phyloP scores from a whole-genome alignment of 2,797 vertebrate genomes.

The Chelidonichthys spinosus region DNA sequence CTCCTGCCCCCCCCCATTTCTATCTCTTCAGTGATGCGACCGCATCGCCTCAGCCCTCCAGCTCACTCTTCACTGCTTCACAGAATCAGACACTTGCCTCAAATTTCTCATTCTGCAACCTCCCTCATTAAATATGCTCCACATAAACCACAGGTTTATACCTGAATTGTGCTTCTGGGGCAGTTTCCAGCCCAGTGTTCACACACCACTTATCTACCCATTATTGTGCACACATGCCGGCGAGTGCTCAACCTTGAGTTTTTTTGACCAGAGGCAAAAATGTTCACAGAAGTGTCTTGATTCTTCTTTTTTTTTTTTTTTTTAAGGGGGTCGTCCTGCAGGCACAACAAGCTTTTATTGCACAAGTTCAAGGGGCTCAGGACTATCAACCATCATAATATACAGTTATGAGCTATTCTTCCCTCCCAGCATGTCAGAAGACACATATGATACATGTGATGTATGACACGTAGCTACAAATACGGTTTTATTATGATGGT shows the following conservation, averaged over 20 bases:
- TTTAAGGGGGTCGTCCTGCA: slow-evolving; percentile 13
- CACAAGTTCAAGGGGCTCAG: slow-evolving; percentile 7
- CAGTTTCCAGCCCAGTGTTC: slow-evolving; percentile 40
- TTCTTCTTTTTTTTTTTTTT: slow-evolving; percentile 42
- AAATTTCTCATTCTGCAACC: slow-evolving; percentile 40
- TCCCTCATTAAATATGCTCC: slow-evolving; percentile 36
- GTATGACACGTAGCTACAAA: background rate
- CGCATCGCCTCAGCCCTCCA: slow-evolving; percentile 38
- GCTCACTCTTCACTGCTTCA: slow-evolving; percentile 62
- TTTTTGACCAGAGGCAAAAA: slow-evolving; percentile 17
- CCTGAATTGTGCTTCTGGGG: slow-evolving; percentile 53
- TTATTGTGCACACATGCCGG: slow-evolving; percentile 41
- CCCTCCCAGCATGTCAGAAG: background rate
- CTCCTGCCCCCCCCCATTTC: background rate
- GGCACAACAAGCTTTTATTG: slow-evolving; percentile 23
- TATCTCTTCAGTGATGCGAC: slow-evolving; percentile 25
- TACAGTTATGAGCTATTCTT: slow-evolving; percentile 25
- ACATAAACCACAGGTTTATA: slow-evolving; percentile 66
- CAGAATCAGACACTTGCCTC: slow-evolving; percentile 56
- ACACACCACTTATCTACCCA: slow-evolving; percentile 57
- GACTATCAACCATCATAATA: slow-evolving; percentile 23
- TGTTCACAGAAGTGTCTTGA: slow-evolving; percentile 23
- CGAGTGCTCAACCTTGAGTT: slow-evolving; percentile 22
- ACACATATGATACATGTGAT: background rate
- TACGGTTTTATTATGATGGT: background rate